Base-by-base conservation (phyloP, 2,113 vertebrate species). In the Arenaria interpres region DNA sequence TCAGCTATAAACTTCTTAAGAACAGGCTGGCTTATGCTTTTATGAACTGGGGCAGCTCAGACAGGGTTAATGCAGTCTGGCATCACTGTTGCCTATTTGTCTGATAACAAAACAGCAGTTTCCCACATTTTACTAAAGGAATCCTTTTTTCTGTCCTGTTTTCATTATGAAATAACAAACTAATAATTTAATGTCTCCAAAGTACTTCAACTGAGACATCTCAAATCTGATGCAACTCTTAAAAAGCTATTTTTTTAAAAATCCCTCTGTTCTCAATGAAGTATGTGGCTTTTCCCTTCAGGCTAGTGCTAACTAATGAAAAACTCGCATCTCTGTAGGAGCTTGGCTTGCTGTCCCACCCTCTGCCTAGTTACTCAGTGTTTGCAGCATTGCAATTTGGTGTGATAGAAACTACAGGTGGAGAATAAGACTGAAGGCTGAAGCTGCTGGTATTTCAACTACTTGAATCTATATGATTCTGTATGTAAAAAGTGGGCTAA, bases 251-350 rank as follows among this genome's bases (percentile, higher is more conserved):
- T 95, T 39, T 78, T 93, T 95, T 25, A 59, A 82, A 95, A 94
- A 93, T 66, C 59, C 62, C 69, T 94, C 95, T 96, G 37, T 78
- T 67, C 64, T 72, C 74, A 88, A 33, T 69, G 76, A 94, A 96
- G 81, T 14, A 5, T 63, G 77, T 15, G 30, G 63, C 68, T 39
- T 95, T 89, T 95, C 74, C 94, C 74, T 95, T 91, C 73, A 90
- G 53, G 67, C 93, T 95, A 97, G 79, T 81, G 62, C 90, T 96
- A 96, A 93, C 95, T 95, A 88, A 50, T 24, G 81, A 87, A 87
- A 56, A 79, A 85, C 88, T 87, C 50, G 19, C 1, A 2, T 60
- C 45, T 73, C 37, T 28, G 10, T 74, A 79, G 77, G 54, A 59
- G n/a, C 50, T 57, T 50, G 59, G 71, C 79, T 88, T 3, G 1